A percentile compares a stretch with the other conserved stretches of the same genome.
phyloP scores from a whole-genome alignment of 2,797 vertebrate species.

The Micrastur ruficollis region DNA sequence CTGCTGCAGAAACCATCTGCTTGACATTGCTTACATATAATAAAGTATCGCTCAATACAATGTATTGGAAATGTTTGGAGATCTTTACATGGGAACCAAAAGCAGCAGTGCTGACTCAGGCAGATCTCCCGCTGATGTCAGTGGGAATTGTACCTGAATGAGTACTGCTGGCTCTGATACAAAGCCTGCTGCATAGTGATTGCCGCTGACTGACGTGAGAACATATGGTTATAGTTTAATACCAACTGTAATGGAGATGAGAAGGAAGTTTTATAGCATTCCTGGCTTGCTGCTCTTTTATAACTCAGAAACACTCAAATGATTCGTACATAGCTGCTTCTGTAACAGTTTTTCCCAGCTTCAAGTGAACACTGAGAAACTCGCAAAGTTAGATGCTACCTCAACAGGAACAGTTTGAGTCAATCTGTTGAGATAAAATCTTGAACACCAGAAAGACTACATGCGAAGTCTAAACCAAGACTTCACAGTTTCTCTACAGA shows the following conservation, averaged over 20 bases:
- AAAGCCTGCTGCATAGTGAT: background rate
- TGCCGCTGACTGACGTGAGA: background rate
- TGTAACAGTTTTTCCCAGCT: background rate
- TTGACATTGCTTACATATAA: constrained; percentile 18
- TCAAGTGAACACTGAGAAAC: background rate
- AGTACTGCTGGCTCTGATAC: constrained; percentile 2
- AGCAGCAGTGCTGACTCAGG: constrained; percentile 49
- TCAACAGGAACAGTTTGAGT: background rate
- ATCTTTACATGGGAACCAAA: constrained; percentile 46
- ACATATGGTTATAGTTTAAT: constrained; percentile 37
- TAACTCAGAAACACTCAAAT: background rate
- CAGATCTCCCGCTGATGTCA: constrained; percentile 15
- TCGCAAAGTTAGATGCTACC: background rate
- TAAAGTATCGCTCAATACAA: background rate
- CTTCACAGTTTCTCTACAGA: background rate
- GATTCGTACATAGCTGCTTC: background rate
- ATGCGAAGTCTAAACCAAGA: background rate
- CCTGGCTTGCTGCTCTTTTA: constrained; percentile 1
- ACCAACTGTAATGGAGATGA: background rate
- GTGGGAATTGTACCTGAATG: constrained; percentile 32
- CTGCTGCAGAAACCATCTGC: constrained; percentile 60
- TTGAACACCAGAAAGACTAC: background rate
- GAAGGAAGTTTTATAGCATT: background rate
- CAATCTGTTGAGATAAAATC: background rate
- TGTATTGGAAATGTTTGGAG: constrained; percentile 58